Evolutionary conservation across 2,888 invertebrate genomes (phyloP).

Genomic region (Trisateles emortualis): DNA sequence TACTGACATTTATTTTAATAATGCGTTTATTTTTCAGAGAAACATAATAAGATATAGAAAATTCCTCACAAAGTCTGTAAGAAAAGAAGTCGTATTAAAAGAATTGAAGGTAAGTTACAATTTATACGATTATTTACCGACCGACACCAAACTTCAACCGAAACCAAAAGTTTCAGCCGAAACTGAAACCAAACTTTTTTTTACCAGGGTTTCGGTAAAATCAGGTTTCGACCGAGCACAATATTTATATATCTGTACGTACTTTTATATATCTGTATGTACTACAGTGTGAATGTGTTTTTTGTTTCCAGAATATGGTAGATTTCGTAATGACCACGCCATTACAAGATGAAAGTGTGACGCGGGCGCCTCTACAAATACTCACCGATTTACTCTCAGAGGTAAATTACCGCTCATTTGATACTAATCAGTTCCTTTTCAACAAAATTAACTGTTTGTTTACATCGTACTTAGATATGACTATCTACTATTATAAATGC

Average conservation of each 20-base stretch:
- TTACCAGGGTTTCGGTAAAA: no score
- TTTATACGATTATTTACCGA: neutral
- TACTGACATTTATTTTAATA: slow-evolving; percentile 18
- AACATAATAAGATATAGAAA: slow-evolving; percentile 91
- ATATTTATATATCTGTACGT: neutral
- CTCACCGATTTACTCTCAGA: slow-evolving; percentile 90
- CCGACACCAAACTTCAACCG: neutral
- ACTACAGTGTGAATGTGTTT: slow-evolving; percentile 11
- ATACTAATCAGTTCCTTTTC: neutral
- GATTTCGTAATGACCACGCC: slow-evolving; percentile 92
- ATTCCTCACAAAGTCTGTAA: slow-evolving; percentile 88
- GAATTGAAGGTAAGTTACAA: slow-evolving; percentile 89
- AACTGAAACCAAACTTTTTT: neutral
- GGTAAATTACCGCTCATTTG: slow-evolving; percentile 55
- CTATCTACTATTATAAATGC: no score
- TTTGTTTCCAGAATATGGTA: slow-evolving; percentile 89
- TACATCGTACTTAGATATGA: no score
- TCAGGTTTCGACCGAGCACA: neutral
- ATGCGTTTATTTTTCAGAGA: slow-evolving; percentile 84
- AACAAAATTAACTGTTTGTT: neutral
- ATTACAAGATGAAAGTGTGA: slow-evolving; percentile 91
- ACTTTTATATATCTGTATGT: neutral
- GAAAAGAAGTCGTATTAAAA: slow-evolving; percentile 91
- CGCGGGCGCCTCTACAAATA: slow-evolving; percentile 90
- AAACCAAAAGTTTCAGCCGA: neutral